Evolutionary conservation across 2,113 vertebrate species (phyloP), one percentile per base, ranked within the genome.

Genomic region (Campylomormyrus tamandua): DNA sequence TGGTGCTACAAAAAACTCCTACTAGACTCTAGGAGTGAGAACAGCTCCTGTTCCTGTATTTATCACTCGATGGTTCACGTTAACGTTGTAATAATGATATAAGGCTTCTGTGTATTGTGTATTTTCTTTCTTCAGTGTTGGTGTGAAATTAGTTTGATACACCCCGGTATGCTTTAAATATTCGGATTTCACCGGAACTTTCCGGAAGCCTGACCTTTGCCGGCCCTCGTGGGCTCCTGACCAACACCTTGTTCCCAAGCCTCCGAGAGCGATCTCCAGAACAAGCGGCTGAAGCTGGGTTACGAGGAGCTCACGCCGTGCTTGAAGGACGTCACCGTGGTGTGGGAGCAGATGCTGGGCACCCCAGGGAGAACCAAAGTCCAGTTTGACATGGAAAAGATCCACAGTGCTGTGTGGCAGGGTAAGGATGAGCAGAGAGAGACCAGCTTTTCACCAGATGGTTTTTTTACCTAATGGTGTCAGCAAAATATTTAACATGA

Each of bases 221-320:
- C 9, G 6, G 24, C 45, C 21, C n/a, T 53, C 21, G 8, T n/a
- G 35, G 87, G 2, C 7, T 42, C 39, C 56, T 74, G 45, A 48
- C 27, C 88, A 31, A 80, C 53, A 87, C 50, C 31, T 92, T 90
- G 39, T 74, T 56, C 87, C 58, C 62, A 21, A 99, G 98, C 97
- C 90, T 98, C 98, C 50, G 97, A 98, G 94, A 98, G 96, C 42
- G 96, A 99, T 92, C 95, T 99, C 91, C 96, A 97, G 94, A 99
- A 97, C 94, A 98, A 96, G 90, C 97, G 98, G 0, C 94, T 98
- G 86, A 99, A 99, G 95, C 96, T 99, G 31, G 98, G 98, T 93
- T 99, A 99, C 0, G 98, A 99, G 92, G 98, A 99, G 96, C 98
- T 99, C 93, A 99, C 98, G 48, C 97, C 97, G 0, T 99, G 97